Evolutionary conservation across 1,140 invertebrate species (phyloP).

Genomic region (Euglossa dilemma): DNA sequence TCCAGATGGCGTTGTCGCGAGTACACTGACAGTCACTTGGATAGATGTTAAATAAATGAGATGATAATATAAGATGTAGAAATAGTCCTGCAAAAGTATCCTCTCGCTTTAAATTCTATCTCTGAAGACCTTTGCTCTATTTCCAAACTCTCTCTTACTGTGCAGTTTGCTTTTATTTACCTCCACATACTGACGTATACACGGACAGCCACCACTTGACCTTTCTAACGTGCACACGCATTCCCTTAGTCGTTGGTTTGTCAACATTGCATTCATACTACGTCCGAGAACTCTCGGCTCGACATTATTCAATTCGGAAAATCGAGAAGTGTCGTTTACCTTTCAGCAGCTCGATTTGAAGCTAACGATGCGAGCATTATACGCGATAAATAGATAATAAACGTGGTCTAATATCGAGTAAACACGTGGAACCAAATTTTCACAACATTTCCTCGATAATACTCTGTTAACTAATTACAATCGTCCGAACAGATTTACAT

Average conservation of each 20-base stretch:
- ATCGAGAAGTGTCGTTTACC: too few relatives aligned
- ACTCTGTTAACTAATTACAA: too few relatives aligned
- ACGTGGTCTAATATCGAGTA: too few relatives aligned
- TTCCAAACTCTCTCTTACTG: not conserved
- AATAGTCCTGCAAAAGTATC: not conserved
- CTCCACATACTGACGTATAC: not conserved
- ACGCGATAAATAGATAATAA: too few relatives aligned
- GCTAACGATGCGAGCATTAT: too few relatives aligned
- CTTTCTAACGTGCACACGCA: not conserved
- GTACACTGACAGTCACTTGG: too few relatives aligned
- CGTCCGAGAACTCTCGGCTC: not conserved
- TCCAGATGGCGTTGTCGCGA: not conserved
- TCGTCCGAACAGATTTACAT: too few relatives aligned
- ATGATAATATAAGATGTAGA: not conserved
- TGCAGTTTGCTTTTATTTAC: conserved; percentile 4
- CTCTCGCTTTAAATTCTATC: not conserved
- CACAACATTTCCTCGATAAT: too few relatives aligned
- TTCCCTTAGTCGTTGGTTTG: not conserved
- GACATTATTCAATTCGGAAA: not conserved
- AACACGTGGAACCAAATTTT: too few relatives aligned
- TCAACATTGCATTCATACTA: not conserved
- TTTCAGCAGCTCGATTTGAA: too few relatives aligned
- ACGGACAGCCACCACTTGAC: not conserved
- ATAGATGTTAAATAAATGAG: not conserved
- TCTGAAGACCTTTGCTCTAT: not conserved